Percentiles rank a stretch among this genome's conserved stretches.
Evolutionary conservation across 30 jellyfish, hydroid and myxozoan species (phyloP).

Genomic region (Chironex yamaguchii): DNA sequence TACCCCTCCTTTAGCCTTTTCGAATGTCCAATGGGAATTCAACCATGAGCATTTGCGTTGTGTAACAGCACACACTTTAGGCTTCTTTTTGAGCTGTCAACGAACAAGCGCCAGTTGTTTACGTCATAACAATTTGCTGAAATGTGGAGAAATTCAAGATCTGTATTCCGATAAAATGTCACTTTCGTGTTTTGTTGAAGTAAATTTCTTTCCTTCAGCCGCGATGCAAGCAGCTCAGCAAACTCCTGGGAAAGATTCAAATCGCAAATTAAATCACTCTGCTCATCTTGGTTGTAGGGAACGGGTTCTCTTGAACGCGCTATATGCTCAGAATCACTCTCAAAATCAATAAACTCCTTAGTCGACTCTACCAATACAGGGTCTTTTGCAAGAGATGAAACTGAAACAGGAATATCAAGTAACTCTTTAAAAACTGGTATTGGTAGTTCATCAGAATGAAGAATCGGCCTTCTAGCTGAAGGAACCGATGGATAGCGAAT

Average conservation of each 20-base stretch:
- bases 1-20: not conserved
- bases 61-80: slow-evolving; percentile 13
- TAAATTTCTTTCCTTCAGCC: not conserved
- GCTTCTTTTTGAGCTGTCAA: slow-evolving; percentile 3
- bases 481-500: not conserved
- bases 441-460: not conserved
- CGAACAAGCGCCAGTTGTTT: not conserved
- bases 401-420: no score
- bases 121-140: slow-evolving; percentile 7
- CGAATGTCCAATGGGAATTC: slow-evolving; percentile 13
- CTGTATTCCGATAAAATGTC: not conserved
- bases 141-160: not conserved
- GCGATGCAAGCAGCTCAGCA: not conserved
- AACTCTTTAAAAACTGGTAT: not conserved
- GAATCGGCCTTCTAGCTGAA: not conserved
- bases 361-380: no score
- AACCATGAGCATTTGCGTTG: not conserved
- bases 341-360: not conserved
- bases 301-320: not conserved
- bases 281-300: not conserved
- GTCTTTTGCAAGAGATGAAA: no score
- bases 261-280: not conserved
- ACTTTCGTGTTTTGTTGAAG: no score
- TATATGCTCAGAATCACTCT: not conserved
- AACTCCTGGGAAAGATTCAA: not conserved